These are phyloP conservation scores for Eledona agricola DNA, from an alignment of 2,888 invertebrate genomes.

Conservation along the genomic window DNA sequence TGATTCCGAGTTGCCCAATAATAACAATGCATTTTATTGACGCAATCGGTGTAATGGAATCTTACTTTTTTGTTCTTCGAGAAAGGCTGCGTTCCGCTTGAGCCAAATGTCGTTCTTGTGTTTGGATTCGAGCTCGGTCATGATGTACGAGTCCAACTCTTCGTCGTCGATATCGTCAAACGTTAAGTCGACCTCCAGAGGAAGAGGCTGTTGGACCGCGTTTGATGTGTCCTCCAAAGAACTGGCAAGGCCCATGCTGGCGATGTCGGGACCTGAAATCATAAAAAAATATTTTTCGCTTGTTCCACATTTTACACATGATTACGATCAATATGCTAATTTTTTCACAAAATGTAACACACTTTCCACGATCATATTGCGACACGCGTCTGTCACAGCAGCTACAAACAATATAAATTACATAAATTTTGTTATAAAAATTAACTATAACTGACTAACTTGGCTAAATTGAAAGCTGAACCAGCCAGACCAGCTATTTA, in stretches of 20 bases:
- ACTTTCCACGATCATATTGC: too few species aligned
- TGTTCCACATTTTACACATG: too few species aligned
- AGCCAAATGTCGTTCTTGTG: constrained; percentile 90
- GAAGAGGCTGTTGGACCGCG: constrained; percentile 43
- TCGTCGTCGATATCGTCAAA: constrained; percentile 85
- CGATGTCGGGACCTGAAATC: constrained; percentile 74
- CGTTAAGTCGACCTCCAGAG: constrained; percentile 66
- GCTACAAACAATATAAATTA: too few species aligned
- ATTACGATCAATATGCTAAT: not conserved
- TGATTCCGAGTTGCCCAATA: too few species aligned
- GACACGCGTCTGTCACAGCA: too few species aligned
- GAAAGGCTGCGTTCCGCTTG: constrained; percentile 84
- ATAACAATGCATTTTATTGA: constrained; percentile 5
- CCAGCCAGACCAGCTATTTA: too few species aligned
- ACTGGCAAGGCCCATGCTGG: constrained; percentile 78
- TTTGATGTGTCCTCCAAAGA: constrained; percentile 64
- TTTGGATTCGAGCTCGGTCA: constrained; percentile 80
- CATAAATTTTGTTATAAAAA: too few species aligned
- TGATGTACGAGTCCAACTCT: constrained; percentile 88
- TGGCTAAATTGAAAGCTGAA: too few species aligned
- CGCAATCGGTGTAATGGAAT: too few species aligned
- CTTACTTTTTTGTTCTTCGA: constrained; percentile 82
- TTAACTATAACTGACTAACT: too few species aligned
- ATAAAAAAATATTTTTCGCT: constrained; percentile 36
- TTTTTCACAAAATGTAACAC: too few species aligned